These are phyloP conservation scores for Cyphomyrus plagiostoma DNA, from an alignment of 2,113 vertebrate species.

Conservation along the genomic window DNA sequence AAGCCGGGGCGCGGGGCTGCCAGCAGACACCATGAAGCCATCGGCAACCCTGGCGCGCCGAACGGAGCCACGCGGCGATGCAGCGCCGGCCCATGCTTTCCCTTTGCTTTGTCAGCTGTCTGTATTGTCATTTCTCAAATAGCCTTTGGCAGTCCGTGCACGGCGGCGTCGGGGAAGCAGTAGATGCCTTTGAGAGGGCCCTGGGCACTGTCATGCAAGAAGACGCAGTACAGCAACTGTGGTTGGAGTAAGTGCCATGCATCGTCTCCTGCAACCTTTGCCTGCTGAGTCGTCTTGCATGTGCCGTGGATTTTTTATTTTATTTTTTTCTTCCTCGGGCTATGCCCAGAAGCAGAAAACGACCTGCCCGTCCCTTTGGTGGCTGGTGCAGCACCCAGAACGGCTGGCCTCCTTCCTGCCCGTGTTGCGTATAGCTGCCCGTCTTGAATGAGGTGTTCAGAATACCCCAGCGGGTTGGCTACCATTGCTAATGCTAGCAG, in stretches of 20 bases:
- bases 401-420: not conserved
- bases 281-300: constrained; percentile 1
- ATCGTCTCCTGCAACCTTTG: not conserved
- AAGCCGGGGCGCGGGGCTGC: not conserved
- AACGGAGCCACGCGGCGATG: not conserved
- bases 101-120: not conserved
- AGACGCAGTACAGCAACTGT: constrained; percentile 79
- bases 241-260: constrained; percentile 82
- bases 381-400: not conserved
- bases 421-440: not conserved
- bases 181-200: constrained; percentile 83
- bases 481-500: not conserved
- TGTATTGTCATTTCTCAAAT: constrained; percentile 7
- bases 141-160: constrained; percentile 85
- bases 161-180: constrained; percentile 62
- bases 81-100: not conserved
- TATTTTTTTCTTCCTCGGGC: not conserved
- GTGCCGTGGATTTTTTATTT: not conserved
- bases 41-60: not conserved
- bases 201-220: constrained; percentile 73
- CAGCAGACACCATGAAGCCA: too few species aligned
- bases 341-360: not conserved
- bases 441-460: not conserved
- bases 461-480: not conserved
- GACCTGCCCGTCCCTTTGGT: not conserved